Conservation (phyloP, 1,140 invertebrate species). For the Papilio aristodemus region DNA sequence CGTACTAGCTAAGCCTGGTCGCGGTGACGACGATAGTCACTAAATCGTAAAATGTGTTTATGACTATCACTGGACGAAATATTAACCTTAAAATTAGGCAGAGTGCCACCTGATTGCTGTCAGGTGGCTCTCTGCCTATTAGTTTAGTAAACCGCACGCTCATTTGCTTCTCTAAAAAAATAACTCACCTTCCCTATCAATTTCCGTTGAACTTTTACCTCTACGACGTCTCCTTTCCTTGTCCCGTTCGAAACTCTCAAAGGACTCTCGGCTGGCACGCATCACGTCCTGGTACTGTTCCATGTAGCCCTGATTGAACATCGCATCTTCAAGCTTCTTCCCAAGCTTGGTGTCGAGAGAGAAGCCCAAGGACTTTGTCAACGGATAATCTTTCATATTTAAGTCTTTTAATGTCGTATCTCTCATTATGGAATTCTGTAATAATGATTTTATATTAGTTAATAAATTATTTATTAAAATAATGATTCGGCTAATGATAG, state of each 20-base stretch:
- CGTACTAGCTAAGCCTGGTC: too few species aligned
- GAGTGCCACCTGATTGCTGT: too few species aligned
- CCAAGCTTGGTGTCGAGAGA: constrained; percentile 37
- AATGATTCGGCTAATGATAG: too few species aligned
- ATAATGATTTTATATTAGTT: constrained; percentile 13
- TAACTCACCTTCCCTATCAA: constrained; percentile 15
- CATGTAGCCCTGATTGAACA: constrained; percentile 44
- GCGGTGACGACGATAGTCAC: too few species aligned
- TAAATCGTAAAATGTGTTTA: too few species aligned
- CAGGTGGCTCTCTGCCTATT: too few species aligned
- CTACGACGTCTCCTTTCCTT: constrained; percentile 31
- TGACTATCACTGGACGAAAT: too few species aligned
- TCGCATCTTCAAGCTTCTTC: constrained; percentile 44
- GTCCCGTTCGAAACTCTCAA: constrained; percentile 35
- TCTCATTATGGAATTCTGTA: constrained; percentile 30
- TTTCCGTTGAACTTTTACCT: constrained; percentile 30
- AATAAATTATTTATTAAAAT: constrained; percentile 3
- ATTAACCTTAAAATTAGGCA: too few species aligned
- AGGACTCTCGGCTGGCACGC: constrained; percentile 45
- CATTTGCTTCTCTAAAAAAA: neutral
- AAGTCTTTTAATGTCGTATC: constrained; percentile 19
- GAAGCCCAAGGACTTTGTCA: constrained; percentile 54
- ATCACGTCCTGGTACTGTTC: constrained; percentile 59
- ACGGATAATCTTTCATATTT: constrained; percentile 40
- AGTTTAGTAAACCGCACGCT: too few species aligned